Evolutionary conservation across 2,888 invertebrate genomes (phyloP), one percentile per base, ranked within the genome.

Genomic region (Gerris lacustris): DNA sequence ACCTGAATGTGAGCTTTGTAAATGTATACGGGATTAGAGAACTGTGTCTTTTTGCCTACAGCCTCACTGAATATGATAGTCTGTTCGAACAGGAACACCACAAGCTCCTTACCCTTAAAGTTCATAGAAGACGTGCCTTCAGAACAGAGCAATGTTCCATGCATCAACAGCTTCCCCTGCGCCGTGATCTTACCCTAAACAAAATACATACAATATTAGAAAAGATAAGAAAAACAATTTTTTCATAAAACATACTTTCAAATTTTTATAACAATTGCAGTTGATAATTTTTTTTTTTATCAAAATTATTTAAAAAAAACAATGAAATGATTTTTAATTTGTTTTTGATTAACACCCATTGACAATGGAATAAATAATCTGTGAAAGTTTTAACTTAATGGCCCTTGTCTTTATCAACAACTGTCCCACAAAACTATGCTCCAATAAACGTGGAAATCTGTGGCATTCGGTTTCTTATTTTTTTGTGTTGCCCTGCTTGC

Each of bases 71-170:
- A 94, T 77, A 96, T 95, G 77, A 98, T 91, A 79, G 93, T 95
- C 82, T 99, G 99, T 80, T 99, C 96, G 80, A 99, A 99, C 68
- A 99, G 86, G 83, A 99, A 99, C 74, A 98, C 94, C 81, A 96
- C 92, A 78, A 95, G 85, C 77, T 98, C 97, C 78, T 92, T 90
- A 76, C 86, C 86, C 80, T 86, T 85, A 75, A 82, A 81, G 70
- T 81, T 81, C 9, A 72, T 63, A 43, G 79, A 77, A 17, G 80
- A 78, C 47, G 80, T 79, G 45, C 79, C 82, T 77, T 92, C 92
- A 0, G 87, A 84, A 76, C 91, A 92, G 69, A 84, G 80, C 75
- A 96, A 83, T 44, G 88, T 85, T 69, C 93, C 96, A 79, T 96
- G 96, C 72, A 94, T 84, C 73, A 97, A 82, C 73, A 99, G 84